A percentile compares a stretch with the other conserved stretches of the same genome.
These are phyloP conservation scores for Bedellia somnulentella DNA, from an alignment of 2,888 invertebrate genomes.

Conservation along the genomic window DNA sequence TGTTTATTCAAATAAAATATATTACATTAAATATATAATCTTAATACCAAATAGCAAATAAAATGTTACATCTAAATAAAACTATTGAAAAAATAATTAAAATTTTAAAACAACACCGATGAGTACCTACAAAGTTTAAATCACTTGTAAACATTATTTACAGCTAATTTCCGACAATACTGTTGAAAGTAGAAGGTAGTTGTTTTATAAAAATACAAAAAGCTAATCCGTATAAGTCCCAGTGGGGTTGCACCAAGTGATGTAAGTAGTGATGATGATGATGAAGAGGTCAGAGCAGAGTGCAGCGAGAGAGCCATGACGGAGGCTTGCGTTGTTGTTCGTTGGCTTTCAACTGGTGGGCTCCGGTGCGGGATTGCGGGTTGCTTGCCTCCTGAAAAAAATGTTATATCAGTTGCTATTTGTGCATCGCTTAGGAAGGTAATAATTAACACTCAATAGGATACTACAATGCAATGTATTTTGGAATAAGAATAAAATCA, in stretches of 20 bases:
- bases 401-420: no score
- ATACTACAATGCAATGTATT: no score
- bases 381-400: conserved; percentile 80
- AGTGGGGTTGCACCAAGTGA: no score
- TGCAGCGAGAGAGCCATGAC: conserved; percentile 85
- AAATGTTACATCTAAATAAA: conserved; percentile 52
- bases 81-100: conserved; percentile 50
- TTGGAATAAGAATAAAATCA: no score
- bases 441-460: no score
- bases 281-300: conserved; percentile 75
- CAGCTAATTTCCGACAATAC: conserved; percentile 39
- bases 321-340: conserved; percentile 81
- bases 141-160: conserved; percentile 33
- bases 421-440: no score
- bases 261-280: neutral
- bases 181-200: conserved; percentile 20
- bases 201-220: conserved; percentile 58
- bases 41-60: conserved; percentile 56
- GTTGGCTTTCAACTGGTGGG: conserved; percentile 74
- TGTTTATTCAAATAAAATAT: conserved; percentile 61
- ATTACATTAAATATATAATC: conserved; percentile 51
- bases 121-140: no score
- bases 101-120: conserved; percentile 40
- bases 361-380: conserved; percentile 76
- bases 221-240: no score